Evolutionary conservation across 2,797 vertebrate species (phyloP), one percentile per base, ranked within the genome.

Genomic region (Myiotriccus ornatus): DNA sequence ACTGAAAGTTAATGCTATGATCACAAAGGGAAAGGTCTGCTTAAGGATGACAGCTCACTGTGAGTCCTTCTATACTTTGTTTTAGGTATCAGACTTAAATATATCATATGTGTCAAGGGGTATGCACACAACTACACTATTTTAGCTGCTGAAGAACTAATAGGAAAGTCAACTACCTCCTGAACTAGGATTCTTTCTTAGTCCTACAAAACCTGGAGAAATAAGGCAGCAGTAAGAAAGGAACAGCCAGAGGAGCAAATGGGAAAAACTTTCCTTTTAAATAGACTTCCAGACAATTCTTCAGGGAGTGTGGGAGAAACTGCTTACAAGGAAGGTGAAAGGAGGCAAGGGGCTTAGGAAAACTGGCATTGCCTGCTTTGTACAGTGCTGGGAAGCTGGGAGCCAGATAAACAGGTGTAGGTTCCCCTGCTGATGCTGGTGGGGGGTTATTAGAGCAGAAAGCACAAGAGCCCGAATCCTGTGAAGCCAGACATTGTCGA

Each of bases 321-420:
- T 16, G 64, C 28, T 88, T 37, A 20, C 25, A 30, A 24, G 39
- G 63, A 73, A 90, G 57, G 59, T 63, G 71, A 79, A 47, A 47
- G 25, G 47, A 77, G 28, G 11, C 32, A 44, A 69, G 25, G 7
- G n/a, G 23, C 37, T 84, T 78, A 65, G 69, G 23, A 75, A 85
- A 75, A 50, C 57, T 64, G 79, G 24, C 46, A 39, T 60, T 0
- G 0, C 52, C 35, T 85, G 68, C 64, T 63, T 46, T 43, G 30
- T 37, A 16, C 12, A 47, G 49, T 5, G 14, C 64, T 91, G 78
- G 60, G 64, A 76, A 91, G 60, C 76, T 57, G 69, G 39, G 57
- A 79, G 76, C n/a, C 52, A 63, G 74, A 93, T 39, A 56, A 84
- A 56, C 93, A 87, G 89, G 84, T 95, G 77, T 84, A 73, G 74